A percentile compares a stretch with the other conserved stretches of the same genome.
Conservation (phyloP, 2,113 vertebrate genomes). For the Apteryx mantelli region DNA sequence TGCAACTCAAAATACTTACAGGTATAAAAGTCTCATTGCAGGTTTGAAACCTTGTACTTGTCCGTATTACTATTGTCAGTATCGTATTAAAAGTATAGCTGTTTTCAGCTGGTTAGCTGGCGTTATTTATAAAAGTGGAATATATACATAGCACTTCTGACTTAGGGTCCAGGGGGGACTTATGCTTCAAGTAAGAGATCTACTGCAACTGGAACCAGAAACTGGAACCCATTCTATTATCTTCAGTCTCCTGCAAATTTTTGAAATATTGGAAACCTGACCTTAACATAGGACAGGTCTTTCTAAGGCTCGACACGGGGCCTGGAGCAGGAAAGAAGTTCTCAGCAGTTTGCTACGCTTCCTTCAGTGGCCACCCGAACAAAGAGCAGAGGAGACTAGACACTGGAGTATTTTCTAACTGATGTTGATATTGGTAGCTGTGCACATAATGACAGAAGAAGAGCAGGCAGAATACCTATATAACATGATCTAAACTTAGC, state of each 20-base stretch:
- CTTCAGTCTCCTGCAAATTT: not conserved
- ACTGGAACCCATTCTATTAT: not conserved
- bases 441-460: not conserved
- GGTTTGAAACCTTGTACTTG: not conserved
- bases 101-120: not conserved
- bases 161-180: not conserved
- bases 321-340: not conserved
- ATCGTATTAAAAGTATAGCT: not conserved
- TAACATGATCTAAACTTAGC: not conserved
- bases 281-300: not conserved
- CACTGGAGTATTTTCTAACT: not conserved
- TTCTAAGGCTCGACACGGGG: not conserved
- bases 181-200: not conserved
- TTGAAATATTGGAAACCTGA: slow-evolving; percentile 10
- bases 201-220: slow-evolving; percentile 11
- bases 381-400: not conserved
- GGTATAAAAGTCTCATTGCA: not conserved
- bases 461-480: not conserved
- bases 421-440: not conserved
- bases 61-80: not conserved
- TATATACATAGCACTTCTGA: not conserved
- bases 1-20: not conserved
- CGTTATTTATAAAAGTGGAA: not conserved
- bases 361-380: not conserved
- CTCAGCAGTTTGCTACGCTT: not conserved